A percentile compares a stretch with the other conserved stretches of the same genome.
phyloP scores from a whole-genome alignment of 1,140 invertebrate genomes.

The Bombus balteatus region DNA sequence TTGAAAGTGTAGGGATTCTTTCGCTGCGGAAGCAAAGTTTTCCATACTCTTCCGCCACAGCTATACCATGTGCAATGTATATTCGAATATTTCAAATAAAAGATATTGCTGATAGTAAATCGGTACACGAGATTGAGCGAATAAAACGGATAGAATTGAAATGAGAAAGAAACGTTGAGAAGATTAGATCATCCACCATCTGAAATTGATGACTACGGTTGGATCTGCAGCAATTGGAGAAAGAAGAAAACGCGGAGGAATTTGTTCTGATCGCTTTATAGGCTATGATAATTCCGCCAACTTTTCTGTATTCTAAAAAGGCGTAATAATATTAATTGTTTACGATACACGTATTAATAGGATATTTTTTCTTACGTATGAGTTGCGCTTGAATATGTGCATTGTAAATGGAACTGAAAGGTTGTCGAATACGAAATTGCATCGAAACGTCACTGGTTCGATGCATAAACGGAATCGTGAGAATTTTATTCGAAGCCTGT shows the following conservation, averaged over 20 bases:
- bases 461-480: background rate
- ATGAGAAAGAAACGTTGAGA: background rate
- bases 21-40: no score
- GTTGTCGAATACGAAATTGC: background rate
- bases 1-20: background rate
- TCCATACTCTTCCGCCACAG: background rate
- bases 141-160: conserved; percentile 17
- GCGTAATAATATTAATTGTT: no score
- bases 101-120: background rate
- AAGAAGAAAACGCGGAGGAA: background rate
- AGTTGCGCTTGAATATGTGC: no score
- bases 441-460: background rate
- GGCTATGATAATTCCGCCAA: background rate
- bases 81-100: background rate
- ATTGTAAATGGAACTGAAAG: background rate
- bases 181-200: background rate
- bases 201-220: background rate
- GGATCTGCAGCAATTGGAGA: background rate
- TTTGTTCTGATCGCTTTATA: no score
- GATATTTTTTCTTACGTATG: no score
- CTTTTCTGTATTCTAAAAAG: background rate
- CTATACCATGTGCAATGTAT: background rate
- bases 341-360: no score
- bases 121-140: background rate
- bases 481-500: conserved; percentile 17